These are phyloP conservation scores for Pelvicachromis taeniatus DNA, from an alignment of 2,113 vertebrate genomes.

Conservation along the genomic window DNA sequence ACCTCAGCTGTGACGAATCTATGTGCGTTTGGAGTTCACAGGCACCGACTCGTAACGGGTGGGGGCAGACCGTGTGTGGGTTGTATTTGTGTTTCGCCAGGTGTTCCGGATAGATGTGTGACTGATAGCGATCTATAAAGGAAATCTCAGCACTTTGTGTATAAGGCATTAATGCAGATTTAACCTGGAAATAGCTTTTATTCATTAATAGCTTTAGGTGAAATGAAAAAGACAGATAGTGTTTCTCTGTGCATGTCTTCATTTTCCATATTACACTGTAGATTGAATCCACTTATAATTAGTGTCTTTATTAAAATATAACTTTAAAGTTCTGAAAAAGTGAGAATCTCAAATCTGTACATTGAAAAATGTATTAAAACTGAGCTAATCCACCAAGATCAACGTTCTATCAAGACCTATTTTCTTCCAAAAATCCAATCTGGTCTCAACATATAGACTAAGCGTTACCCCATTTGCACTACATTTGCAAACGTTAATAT, in stretches of 20 bases:
- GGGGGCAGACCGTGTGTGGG: neutral
- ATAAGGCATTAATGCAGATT: constrained; percentile 14
- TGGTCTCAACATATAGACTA: neutral
- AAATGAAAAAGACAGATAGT: neutral
- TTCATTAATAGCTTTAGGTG: neutral
- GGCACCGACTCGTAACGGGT: neutral
- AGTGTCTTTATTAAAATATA: neutral
- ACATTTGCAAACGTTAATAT: constrained; percentile 1
- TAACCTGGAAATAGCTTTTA: neutral
- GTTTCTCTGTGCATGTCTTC: neutral
- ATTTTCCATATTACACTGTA: neutral
- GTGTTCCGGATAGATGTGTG: neutral
- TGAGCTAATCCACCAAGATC: neutral
- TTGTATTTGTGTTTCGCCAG: neutral
- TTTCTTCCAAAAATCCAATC: neutral
- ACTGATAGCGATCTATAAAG: constrained; percentile 29
- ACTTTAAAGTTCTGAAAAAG: neutral
- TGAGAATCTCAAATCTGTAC: neutral
- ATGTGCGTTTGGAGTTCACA: constrained; percentile 46
- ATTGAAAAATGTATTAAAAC: neutral
- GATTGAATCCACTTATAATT: neutral
- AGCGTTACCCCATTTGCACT: neutral
- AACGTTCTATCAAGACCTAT: neutral
- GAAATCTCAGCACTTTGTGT: constrained; percentile 20
- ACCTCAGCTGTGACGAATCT: constrained; percentile 65